Evolutionary conservation across 2,888 invertebrate species (phyloP), one percentile per base, ranked within the genome.

Genomic region (Cetonia aurata): DNA sequence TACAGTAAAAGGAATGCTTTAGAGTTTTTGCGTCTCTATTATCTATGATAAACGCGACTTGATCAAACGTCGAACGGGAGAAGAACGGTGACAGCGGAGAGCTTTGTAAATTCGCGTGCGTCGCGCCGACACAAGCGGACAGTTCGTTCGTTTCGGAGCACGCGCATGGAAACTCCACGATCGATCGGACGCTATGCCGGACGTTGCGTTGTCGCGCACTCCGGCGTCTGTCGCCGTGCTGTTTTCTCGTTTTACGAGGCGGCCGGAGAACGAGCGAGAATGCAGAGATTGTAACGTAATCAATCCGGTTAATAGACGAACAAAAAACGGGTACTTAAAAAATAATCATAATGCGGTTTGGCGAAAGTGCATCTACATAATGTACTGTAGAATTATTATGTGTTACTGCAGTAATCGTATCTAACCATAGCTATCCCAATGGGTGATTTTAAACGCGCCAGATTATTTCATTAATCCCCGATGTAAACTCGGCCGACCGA

Each of bases 71-170:
- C 59, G 59, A 42, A 59, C 59, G 37, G 48, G 62, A 62, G 62
- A 33, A 62, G 6, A 33, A 31, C 62, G 48, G 62, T 62, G 62
- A 62, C 48, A 62, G n/a, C 33, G 44, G 25, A 10, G 48, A 48
- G 62, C 48, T 62, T 62, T 46, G 62, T 62, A 41, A 62, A 62
- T 62, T 62, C 62, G 62, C 62, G 62, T 62, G 62, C 62, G 48
- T 62, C 44, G 57, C 57, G 57, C 57, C 57, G 57, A 57, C 41
- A 41, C 17, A 41, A 41, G 41, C 59, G 62, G 46, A 25, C 3
- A 25, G 3, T 25, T 25, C 25, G 25, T 50, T 50, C 48, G n/a
- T 42, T 33, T 48, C 62, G 46, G 62, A 62, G 62, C 62, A 62
- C 19, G 62, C 62, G 62, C 62, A 62, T 15, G 33, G 33, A 62